phyloP scores from a whole-genome alignment of 2,888 invertebrate genomes.

The Caenorhabditis afra region DNA sequence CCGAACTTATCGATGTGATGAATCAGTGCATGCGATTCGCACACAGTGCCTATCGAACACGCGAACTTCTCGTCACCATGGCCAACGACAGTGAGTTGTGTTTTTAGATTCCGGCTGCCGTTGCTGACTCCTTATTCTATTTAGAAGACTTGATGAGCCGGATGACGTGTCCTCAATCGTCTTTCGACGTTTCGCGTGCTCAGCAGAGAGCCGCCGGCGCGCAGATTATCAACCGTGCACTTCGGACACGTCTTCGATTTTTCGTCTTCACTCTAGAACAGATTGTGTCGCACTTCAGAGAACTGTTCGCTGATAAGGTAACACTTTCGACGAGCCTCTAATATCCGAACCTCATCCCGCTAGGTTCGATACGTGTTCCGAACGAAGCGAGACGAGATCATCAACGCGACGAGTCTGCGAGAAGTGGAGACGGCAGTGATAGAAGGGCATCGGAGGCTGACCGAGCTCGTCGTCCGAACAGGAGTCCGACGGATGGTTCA shows the following conservation, averaged over 20 bases:
- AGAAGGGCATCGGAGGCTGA: constrained; percentile 31
- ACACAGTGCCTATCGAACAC: constrained; percentile 52
- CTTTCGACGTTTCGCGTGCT: constrained; percentile 22
- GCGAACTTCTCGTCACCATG: constrained; percentile 55
- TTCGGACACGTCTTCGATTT: constrained; percentile 50
- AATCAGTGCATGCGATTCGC: constrained; percentile 58
- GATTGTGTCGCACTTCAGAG: constrained; percentile 56
- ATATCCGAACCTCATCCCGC: background rate
- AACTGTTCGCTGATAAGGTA: constrained; percentile 55
- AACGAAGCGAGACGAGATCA: constrained; percentile 30
- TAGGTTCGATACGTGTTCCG: constrained; percentile 52
- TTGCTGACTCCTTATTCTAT: too few relatives aligned
- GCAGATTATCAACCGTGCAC: constrained; percentile 38
- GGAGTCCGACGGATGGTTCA: constrained; percentile 61
- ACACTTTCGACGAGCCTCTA: background rate
- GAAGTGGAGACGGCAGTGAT: constrained; percentile 41
- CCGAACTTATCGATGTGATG: constrained; percentile 50
- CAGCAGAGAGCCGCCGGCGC: constrained; percentile 11
- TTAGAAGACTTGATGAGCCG: constrained; percentile 40
- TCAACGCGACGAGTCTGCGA: constrained; percentile 36
- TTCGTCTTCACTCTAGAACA: constrained; percentile 54
- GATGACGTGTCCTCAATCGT: constrained; percentile 49
- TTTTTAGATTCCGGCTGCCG: too few relatives aligned
- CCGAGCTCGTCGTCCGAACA: constrained; percentile 28
- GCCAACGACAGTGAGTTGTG: constrained; percentile 56